Evolutionary conservation across 1,140 invertebrate species (phyloP), one percentile per base, ranked within the genome.

Genomic region (Drosophila neocordata): DNA sequence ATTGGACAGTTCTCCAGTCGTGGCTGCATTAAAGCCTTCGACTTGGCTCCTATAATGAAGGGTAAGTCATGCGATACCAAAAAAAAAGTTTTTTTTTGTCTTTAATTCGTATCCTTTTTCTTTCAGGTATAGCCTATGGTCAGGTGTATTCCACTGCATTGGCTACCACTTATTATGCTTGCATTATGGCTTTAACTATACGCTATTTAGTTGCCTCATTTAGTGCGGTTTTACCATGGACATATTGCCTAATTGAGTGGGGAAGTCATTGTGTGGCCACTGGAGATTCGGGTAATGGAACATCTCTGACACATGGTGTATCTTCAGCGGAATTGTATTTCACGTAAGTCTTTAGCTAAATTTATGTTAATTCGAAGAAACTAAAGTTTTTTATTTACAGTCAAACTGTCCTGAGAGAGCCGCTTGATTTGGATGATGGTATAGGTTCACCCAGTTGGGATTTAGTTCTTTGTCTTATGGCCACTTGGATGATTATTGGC

Each of bases 161-260:
- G 58, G 94, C 96, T n/a, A 93, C 95, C 20, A 94, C 95, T 0
- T 96, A 96, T 85, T 96, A 96, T 77, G 95, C 95, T 41, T 94
- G 95, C 4, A 94, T 96, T 44, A 95, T 96, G 82, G 94, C 94
- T 0, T 90, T 95, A 73, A 95, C 94, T 3, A 91, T 96, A 4
- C 95, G 94, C 71, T 96, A 96, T 77, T 90, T 96, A 61, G 88
- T 94, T 1, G 93, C 93, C 67, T 95, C 95, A 8, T 96, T 96
- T 73, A 87, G 92, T 4, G 83, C 91, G 0, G 90, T 93, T 0
- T 91, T 96, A n/a, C 95, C 95, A 0, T 96, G 95, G 95, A 91
- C 94, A 1, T 89, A 93, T 37, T 96, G 95, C 70, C 91, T 93
- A 37, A 76, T 92, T 0, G 93, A 93, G 59, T 96, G 95, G 95